These are phyloP conservation scores for Rhineura floridana DNA, from an alignment of 2,113 vertebrate genomes.

Conservation along the genomic window DNA sequence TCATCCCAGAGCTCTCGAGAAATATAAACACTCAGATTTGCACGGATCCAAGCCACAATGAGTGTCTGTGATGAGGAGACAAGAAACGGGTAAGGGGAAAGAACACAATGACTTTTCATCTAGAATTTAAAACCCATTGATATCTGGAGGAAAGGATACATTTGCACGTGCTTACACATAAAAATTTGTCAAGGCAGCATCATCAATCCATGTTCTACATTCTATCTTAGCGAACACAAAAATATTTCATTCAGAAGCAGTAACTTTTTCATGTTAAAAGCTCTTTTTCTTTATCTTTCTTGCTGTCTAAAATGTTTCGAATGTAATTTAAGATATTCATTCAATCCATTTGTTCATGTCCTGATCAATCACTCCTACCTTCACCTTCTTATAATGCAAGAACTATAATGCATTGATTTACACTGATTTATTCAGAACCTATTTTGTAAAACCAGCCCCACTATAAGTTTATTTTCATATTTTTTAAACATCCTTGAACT, in stretches of 20 bases:
- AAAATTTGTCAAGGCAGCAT: not conserved
- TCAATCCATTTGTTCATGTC: not conserved
- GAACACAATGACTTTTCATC: not conserved
- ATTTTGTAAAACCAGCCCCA: not conserved
- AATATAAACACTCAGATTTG: conserved; percentile 93
- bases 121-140: not conserved
- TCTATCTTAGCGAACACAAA: not conserved
- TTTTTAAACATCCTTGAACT: not conserved
- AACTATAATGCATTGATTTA: not conserved
- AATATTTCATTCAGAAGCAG: not conserved
- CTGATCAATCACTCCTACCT: not conserved
- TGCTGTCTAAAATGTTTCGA: not conserved
- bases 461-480: not conserved
- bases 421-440: not conserved
- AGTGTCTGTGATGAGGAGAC: conserved; percentile 82
- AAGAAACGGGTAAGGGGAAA: not conserved
- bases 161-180: not conserved
- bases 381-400: not conserved
- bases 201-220: accelerated
- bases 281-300: not conserved
- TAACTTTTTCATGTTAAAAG: not conserved
- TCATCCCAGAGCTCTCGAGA: conserved; percentile 98
- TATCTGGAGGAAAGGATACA: not conserved
- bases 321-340: not conserved
- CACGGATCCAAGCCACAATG: conserved; percentile 96